Evolutionary conservation across 2,797 vertebrate species (phyloP), one percentile per base, ranked within the genome.

Genomic region (Onychomys arenicola): DNA sequence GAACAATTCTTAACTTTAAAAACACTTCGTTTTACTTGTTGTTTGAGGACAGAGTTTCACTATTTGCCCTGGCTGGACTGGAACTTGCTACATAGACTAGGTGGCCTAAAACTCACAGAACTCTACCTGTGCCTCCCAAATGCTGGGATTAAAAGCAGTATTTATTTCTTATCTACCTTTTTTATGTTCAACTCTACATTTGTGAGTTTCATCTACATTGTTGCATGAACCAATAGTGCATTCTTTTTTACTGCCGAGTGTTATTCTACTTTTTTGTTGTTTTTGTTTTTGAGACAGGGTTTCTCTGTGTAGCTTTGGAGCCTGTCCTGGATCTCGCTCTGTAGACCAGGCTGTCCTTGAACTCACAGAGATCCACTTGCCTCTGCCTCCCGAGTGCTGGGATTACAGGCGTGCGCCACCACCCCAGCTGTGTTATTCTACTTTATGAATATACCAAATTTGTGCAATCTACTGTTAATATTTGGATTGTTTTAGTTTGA

Each of bases 361-460:
- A n/a, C n/a, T n/a, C n/a, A n/a, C n/a, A n/a, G n/a, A n/a, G n/a
- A n/a, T n/a, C n/a, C n/a, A n/a, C n/a, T n/a, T n/a, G n/a, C n/a
- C n/a, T n/a, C n/a, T n/a, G n/a, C n/a, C n/a, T n/a, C n/a, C n/a
- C n/a, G n/a, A n/a, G n/a, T n/a, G n/a, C n/a, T n/a, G n/a, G n/a
- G n/a, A n/a, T n/a, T n/a, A n/a, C n/a, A n/a, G n/a, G n/a, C n/a
- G n/a, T n/a, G n/a, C n/a, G n/a, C n/a, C n/a, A n/a, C n/a, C n/a
- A n/a, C n/a, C n/a, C n/a, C n/a, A n/a, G n/a, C n/a, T n/a, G 23
- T 63, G 61, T 61, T 76, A 91, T 49, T 92, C 52, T 55, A 12
- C 55, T 89, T 94, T 80, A 91, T 63, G 49, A 91, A 52, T 80
- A 89, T 29, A 52, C 43, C 59, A 94, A n/a, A 89, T 46, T 25